Conservation (phyloP, 1,140 invertebrate genomes). For the Laodelphax striatellus region DNA sequence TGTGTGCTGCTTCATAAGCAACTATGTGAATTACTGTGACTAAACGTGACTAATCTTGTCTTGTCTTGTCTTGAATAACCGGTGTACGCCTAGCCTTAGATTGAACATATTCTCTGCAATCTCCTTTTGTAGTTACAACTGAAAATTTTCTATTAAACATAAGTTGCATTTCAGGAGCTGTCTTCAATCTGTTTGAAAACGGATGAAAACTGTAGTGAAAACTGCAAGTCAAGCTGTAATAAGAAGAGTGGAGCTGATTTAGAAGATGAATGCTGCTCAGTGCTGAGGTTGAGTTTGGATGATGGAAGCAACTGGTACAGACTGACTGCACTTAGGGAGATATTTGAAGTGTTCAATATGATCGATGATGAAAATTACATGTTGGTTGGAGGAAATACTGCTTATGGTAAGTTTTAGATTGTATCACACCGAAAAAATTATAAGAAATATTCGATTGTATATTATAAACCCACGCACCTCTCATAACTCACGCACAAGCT, state of each 20-base stretch:
- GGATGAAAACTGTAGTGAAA: neutral
- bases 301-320: constrained; percentile 12
- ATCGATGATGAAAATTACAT: constrained; percentile 34
- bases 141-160: too few species aligned
- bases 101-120: neutral
- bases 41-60: too few species aligned
- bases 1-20: too few species aligned
- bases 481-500: too few species aligned
- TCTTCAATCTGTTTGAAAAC: neutral
- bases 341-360: constrained; percentile 21
- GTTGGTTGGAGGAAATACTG: constrained; percentile 54
- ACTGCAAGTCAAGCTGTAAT: neutral
- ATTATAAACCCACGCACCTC: too few species aligned
- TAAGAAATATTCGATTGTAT: too few species aligned
- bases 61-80: too few species aligned
- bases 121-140: too few species aligned
- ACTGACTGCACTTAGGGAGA: constrained; percentile 8
- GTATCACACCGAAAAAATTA: too few species aligned
- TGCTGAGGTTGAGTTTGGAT: constrained; percentile 1
- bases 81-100: too few species aligned
- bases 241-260: neutral
- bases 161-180: neutral
- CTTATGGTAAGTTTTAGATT: constrained; percentile 38
- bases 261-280: neutral
- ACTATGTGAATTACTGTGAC: too few species aligned